Conservation (phyloP, 2,888 invertebrate genomes). For the Mantis religiosa region DNA sequence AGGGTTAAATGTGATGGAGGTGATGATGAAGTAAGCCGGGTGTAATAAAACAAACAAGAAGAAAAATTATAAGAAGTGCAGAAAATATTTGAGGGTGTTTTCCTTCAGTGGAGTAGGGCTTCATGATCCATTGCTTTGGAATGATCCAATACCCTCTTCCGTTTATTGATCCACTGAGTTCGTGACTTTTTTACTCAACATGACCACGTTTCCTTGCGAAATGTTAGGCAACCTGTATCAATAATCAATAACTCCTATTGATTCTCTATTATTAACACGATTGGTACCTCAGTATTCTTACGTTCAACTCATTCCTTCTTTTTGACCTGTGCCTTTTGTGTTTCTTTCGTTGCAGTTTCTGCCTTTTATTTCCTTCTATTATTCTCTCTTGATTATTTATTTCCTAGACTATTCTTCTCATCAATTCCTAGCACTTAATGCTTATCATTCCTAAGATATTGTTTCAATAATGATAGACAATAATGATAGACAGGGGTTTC, state of each 20-base stretch:
- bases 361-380: too few relatives aligned
- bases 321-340: neutral
- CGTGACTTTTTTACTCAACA: neutral
- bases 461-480: too few relatives aligned
- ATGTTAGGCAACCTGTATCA: neutral
- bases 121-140: neutral
- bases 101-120: neutral
- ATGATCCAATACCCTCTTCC: neutral
- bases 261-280: neutral
- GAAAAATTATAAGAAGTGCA: neutral
- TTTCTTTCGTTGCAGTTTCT: too few relatives aligned
- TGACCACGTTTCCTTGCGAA: neutral
- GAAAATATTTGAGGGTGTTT: neutral
- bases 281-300: neutral
- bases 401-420: too few relatives aligned
- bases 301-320: neutral
- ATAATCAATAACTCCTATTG: neutral
- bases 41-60: neutral
- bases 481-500: too few relatives aligned
- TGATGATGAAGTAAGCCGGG: neutral
- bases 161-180: neutral
- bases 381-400: too few relatives aligned
- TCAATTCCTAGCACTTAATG: too few relatives aligned
- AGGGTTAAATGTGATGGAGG: neutral
- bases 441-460: too few relatives aligned